Base-by-base conservation (phyloP, 1,140 invertebrate genomes). In the Aphaenogaster floridana region DNA sequence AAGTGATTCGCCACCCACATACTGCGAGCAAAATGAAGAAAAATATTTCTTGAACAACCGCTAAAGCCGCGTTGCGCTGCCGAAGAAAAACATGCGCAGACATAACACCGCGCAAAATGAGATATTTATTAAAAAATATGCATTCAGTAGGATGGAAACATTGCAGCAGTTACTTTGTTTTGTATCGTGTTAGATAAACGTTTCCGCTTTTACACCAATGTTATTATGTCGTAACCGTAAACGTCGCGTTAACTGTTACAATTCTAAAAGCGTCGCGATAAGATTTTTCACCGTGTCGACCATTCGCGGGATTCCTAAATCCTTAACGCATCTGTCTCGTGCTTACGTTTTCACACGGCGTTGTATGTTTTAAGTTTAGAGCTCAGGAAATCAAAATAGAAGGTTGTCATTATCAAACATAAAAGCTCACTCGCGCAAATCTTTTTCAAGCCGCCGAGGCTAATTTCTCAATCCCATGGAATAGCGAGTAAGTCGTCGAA, bases 1-100 rank as follows among this genome's bases (percentile, higher is more conserved):
- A 79, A 59, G 48, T 66, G 74, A 79, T 66, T 86, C 50, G 48
- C 61, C 21, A 34, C 9, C 28, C 48, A 48, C 52, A 39, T 64
- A 15, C 36, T 48, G 61, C n/a, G 74, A 45, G 36, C 50, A 54
- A 9, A 66, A 86, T 86, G 59, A 79, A 79, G 83, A 86, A 79
- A 86, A 86, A 86, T 68, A 76, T 76, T 84, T 48, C 54, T 76
- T 59, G 34, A 74, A 84, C 45, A 54, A 15, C 15, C 72, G 54
- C 34, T 64, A 64, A 78, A 64, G 54, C 21, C 50, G 21, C n/a
- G 68, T n/a, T 45, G 28, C 13, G 28, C 45, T 7, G 11, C 48
- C 7, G 34, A 21, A 17, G 59, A 63, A 61, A 21, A 48, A 61
- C 42, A 36, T 17, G 52, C 3, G 52, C 52, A 21, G 28, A 21